Evolutionary conservation across 2,113 vertebrate genomes (phyloP).

Genomic region (Thermophis baileyi): DNA sequence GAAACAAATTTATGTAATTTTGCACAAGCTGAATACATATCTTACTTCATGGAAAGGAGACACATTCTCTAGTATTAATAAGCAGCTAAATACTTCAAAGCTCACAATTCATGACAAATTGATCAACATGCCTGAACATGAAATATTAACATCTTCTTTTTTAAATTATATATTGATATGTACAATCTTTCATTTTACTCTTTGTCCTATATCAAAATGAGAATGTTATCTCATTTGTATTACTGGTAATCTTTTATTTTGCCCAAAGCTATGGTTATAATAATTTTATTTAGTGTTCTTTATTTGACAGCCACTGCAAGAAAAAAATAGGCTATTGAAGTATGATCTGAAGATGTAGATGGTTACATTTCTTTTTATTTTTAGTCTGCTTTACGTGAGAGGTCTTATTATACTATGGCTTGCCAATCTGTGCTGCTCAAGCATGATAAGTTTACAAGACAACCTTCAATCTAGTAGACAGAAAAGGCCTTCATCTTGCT

Average conservation of each 20-base stretch:
- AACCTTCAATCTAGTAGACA: constrained; percentile 13
- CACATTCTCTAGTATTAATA: background rate
- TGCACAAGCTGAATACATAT: background rate
- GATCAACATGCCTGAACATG: constrained; percentile 17
- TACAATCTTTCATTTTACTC: constrained; percentile 35
- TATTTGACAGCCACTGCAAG: background rate
- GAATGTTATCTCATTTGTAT: constrained; percentile 50
- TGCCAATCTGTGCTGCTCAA: constrained; percentile 19
- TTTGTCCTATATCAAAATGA: constrained; percentile 39
- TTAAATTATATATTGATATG: constrained; percentile 14
- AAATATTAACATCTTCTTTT: constrained; percentile 33
- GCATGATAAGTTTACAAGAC: constrained; percentile 33
- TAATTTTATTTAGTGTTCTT: constrained; percentile 26
- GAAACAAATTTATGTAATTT: too few species aligned
- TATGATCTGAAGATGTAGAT: constrained; percentile 15
- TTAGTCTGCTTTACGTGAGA: background rate
- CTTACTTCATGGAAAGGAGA: background rate
- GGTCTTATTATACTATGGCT: constrained; percentile 1
- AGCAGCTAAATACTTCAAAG: constrained; percentile 16
- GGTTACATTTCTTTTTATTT: background rate
- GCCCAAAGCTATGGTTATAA: constrained; percentile 34
- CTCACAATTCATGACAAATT: constrained; percentile 16
- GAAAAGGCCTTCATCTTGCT: constrained; percentile 11
- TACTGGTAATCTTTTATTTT: constrained; percentile 52
- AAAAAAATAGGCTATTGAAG: background rate